A percentile compares a stretch with the other conserved stretches of the same genome.
These are phyloP conservation scores for Plebejus melissa DNA, from an alignment of 2,888 invertebrate genomes.

Conservation along the genomic window DNA sequence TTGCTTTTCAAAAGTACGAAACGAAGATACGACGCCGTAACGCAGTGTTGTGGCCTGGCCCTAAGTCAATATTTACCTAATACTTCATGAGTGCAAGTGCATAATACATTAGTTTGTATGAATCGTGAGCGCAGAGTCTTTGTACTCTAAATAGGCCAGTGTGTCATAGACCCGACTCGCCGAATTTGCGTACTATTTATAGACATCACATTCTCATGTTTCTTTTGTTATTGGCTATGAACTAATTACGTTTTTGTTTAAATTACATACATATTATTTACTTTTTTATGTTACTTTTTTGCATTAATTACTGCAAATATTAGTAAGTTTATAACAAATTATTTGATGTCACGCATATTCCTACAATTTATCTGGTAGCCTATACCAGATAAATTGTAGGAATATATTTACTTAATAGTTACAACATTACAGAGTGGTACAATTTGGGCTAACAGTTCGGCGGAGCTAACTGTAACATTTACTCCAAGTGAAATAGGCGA, in stretches of 20 bases:
- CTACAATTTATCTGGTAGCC: background rate
- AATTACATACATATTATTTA: background rate
- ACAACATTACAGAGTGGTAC: conserved; percentile 70
- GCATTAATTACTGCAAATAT: background rate
- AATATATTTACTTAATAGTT: background rate
- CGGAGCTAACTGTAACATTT: conserved; percentile 77
- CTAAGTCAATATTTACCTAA: background rate
- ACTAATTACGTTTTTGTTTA: background rate
- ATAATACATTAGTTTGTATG: background rate
- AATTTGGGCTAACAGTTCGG: conserved; percentile 77
- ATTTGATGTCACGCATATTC: background rate
- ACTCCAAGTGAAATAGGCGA: conserved; percentile 73
- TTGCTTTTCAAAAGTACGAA: too few relatives aligned
- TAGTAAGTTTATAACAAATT: background rate
- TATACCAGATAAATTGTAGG: background rate
- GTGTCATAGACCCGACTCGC: conserved; percentile 2
- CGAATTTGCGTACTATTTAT: background rate
- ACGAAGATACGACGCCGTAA: too few relatives aligned
- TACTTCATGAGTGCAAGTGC: background rate
- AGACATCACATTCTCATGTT: conserved; percentile 3
- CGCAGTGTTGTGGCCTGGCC: too few relatives aligned
- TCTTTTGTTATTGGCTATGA: conserved; percentile 7
- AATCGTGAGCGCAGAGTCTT: background rate
- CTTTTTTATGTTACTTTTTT: background rate
- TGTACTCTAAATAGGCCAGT: conserved; percentile 13